Base-by-base conservation (phyloP, 1,140 invertebrate species). In the Drosophila auraria region DNA sequence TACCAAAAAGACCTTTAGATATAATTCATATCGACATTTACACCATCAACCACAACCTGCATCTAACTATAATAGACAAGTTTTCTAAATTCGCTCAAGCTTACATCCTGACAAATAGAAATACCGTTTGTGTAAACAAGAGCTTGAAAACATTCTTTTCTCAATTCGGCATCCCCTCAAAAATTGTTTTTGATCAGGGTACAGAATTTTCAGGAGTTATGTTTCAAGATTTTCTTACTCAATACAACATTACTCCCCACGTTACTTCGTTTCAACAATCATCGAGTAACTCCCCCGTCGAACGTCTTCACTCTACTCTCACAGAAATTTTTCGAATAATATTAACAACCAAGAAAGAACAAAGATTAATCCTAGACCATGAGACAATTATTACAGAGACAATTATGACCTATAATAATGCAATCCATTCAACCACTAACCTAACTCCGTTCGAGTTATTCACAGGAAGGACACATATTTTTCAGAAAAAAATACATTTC, bases 361-460 rank as follows among this genome's bases (percentile, higher is more conserved):
- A 20, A n/a, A 23, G 62, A 36, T 20, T 71, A 17, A 25, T 51
- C 15, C 9, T n/a, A 17, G 59, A 70, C 2, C 59, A 63, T 11
- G 25, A 63, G 9, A 45, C 61, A 20, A 76, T 57, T 11, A 25
- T 69, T 7, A 42, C 42, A 9, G 60, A 71, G 44, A 58, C 20
- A 42, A 44, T 62, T 11, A 62, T 51, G 47, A 70, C 56, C 1
- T 49, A 68, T 15, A 74, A 69, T 12, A 53, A 74, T 5, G 50
- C 64, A 20, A 49, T 58, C 4, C 53, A 70, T 17, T 60, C 17
- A 7, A 60, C 45, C 15, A 58, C 65, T 1, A 76, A 70, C n/a
- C 17, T 62, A 6, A 76, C 54, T 5, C 64, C 72, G 3, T 75
- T 56, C 8, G 58, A 75, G 42, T n/a, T 74, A 20, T 56, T 61